Conservation (phyloP, 2,888 invertebrate species). For the Pseudococcus jackbeardsleyi region DNA sequence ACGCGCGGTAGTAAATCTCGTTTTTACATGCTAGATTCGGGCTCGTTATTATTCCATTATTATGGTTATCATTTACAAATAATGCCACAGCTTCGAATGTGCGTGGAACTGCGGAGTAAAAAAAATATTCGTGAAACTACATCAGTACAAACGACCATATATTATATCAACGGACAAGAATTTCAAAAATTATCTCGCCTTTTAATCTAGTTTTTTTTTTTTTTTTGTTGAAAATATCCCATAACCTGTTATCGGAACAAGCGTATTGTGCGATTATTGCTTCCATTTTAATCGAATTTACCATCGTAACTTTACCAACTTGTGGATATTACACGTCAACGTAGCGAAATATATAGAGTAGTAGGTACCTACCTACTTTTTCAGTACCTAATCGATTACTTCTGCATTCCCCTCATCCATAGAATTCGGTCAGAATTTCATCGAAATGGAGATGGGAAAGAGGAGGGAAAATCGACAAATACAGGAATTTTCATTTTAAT, state of each 20-base stretch:
- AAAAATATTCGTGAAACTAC: not conserved
- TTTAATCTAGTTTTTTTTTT: constrained; percentile 16
- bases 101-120: not conserved
- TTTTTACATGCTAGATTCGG: not conserved
- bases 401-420: too few relatives aligned
- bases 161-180: constrained; percentile 4
- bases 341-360: too few relatives aligned
- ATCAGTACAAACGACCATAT: not conserved
- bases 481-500: too few relatives aligned
- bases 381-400: too few relatives aligned
- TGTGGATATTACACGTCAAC: not conserved
- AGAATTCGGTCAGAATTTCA: too few relatives aligned
- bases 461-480: too few relatives aligned
- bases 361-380: too few relatives aligned
- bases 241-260: constrained; percentile 13
- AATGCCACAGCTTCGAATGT: not conserved
- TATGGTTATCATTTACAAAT: constrained; percentile 30
- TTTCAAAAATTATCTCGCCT: constrained; percentile 21
- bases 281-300: not conserved
- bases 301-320: not conserved
- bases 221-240: constrained; percentile 1
- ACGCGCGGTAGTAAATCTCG: not conserved
- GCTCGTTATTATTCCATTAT: constrained; percentile 30
- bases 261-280: not conserved
- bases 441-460: too few relatives aligned